These are phyloP conservation scores for Esox lucius DNA, from an alignment of 2,797 vertebrate species.

Conservation along the genomic window DNA sequence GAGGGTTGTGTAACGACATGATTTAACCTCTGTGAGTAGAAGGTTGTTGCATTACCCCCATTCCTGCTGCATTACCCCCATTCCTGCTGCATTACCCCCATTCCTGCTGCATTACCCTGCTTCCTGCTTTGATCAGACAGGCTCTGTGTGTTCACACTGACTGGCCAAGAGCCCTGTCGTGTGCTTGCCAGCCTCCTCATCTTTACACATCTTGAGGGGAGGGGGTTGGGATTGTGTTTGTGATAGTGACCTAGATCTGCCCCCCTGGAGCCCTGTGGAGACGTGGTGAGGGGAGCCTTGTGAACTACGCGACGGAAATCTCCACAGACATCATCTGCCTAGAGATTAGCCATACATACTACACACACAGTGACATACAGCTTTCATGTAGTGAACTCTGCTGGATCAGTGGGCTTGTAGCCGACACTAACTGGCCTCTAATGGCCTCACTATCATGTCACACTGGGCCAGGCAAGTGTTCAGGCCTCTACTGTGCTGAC, in stretches of 20 bases:
- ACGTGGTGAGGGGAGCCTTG: slow-evolving; percentile 7
- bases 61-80: no score
- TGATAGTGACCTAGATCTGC: slow-evolving; percentile 42
- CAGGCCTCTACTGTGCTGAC: not conserved
- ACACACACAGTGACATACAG: not conserved
- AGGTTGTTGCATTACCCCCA: no score
- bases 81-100: no score
- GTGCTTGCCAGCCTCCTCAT: not conserved
- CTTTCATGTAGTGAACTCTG: not conserved
- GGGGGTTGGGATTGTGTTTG: slow-evolving; percentile 6
- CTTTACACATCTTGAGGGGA: not conserved
- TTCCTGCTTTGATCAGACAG: not conserved
- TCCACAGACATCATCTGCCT: not conserved
- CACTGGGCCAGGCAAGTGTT: not conserved
- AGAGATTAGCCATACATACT: not conserved
- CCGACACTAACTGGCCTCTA: not conserved
- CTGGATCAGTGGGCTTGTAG: not conserved
- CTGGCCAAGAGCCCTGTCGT: not conserved
- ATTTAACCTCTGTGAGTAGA: not conserved
- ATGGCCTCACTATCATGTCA: not conserved
- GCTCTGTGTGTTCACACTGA: not conserved
- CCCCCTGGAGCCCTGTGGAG: slow-evolving; percentile 11
- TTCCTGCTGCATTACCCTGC: no score
- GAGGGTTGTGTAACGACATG: no score
- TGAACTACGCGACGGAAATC: not conserved